Evolutionary conservation across 2,888 invertebrate species (phyloP).

Genomic region (Ophion ellenae): DNA sequence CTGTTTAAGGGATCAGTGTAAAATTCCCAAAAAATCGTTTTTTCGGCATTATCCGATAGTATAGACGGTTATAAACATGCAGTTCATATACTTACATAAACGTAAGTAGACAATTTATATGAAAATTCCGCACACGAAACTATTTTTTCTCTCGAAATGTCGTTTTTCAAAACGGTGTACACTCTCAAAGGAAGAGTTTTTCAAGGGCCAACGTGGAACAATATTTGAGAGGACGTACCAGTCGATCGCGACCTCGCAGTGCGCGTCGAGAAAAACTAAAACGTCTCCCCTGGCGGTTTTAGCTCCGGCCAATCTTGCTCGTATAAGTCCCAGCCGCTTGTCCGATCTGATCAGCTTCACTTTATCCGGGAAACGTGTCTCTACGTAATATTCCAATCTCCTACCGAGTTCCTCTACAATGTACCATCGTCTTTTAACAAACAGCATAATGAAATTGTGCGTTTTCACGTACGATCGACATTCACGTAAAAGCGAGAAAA

Average conservation of each 20-base stretch:
- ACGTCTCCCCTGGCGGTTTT: conserved; percentile 91
- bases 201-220: background rate
- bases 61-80: too few species aligned
- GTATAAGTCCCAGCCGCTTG: conserved; percentile 92
- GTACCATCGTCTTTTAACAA: conserved; percentile 51
- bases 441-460: conserved; percentile 21
- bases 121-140: too few species aligned
- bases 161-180: too few species aligned
- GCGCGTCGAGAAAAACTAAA: conserved; percentile 95
- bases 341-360: conserved; percentile 91
- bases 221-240: conserved; percentile 85
- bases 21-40: too few species aligned
- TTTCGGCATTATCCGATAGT: too few species aligned
- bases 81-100: too few species aligned
- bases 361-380: conserved; percentile 88
- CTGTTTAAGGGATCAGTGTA: too few species aligned
- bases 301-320: conserved; percentile 95
- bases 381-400: conserved; percentile 92
- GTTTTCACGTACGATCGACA: background rate
- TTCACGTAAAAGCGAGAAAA: background rate
- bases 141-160: too few species aligned
- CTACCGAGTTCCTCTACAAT: conserved; percentile 88
- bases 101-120: too few species aligned
- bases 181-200: too few species aligned
- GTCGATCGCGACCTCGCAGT: conserved; percentile 92